Percentiles rank a stretch among this genome's conserved stretches.
phyloP scores from a whole-genome alignment of 2,113 vertebrate species.

The Aythya baeri region DNA sequence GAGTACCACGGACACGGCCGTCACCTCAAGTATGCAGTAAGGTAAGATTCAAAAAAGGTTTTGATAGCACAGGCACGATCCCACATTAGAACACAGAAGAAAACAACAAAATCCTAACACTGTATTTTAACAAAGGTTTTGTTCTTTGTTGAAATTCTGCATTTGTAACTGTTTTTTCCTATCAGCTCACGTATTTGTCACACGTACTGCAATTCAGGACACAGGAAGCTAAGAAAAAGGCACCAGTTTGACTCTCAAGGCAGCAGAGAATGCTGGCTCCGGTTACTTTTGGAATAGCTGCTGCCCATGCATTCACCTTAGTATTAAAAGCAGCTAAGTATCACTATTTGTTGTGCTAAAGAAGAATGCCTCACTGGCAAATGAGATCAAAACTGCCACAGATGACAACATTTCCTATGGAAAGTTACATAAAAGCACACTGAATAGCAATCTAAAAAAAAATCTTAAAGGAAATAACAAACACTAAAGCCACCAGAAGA shows the following conservation, averaged over 20 bases:
- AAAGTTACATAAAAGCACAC: constrained; percentile 51
- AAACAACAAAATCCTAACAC: not conserved
- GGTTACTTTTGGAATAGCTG: not conserved
- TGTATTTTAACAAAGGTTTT: not conserved
- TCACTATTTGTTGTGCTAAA: constrained; percentile 21
- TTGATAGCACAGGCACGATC: not conserved
- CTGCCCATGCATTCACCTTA: not conserved
- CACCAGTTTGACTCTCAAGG: not conserved
- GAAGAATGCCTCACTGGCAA: not conserved
- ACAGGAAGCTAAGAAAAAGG: not conserved
- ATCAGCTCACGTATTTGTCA: not conserved
- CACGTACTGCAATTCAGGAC: not conserved
- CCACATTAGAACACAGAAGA: not conserved
- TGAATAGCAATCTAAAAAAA: constrained; percentile 50
- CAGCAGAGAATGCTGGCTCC: not conserved
- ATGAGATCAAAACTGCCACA: constrained; percentile 50
- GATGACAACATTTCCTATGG: constrained; percentile 71
- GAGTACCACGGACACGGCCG: not conserved
- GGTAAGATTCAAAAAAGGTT: not conserved
- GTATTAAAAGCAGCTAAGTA: constrained; percentile 31
- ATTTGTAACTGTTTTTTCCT: not conserved
- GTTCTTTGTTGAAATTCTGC: not conserved
- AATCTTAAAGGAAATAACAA: constrained; percentile 58
- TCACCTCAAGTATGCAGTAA: not conserved
- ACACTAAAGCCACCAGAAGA: not conserved